Evolutionary conservation across 2,888 invertebrate genomes (phyloP).

Genomic region (Drosophila nr. medialis): DNA sequence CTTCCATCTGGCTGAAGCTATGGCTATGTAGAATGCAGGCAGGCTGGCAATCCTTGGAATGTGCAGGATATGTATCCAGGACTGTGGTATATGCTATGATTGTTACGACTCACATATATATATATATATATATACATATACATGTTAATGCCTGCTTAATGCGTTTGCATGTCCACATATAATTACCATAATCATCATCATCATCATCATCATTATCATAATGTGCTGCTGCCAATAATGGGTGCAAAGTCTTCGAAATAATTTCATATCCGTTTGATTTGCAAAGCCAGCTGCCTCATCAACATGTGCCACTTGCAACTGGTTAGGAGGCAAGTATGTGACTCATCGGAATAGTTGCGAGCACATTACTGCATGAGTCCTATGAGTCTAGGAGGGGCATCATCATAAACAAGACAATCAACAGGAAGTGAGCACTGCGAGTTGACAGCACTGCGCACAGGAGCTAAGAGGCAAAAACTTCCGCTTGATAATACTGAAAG

Average conservation of each 20-base stretch:
- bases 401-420: conserved; percentile 65
- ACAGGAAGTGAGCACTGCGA: conserved; percentile 56
- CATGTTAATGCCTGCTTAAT: conserved; percentile 36
- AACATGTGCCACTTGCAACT: not conserved
- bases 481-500: conserved; percentile 47
- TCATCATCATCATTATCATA: conserved; percentile 35
- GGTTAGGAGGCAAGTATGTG: not conserved
- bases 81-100: conserved; percentile 19
- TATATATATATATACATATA: conserved; percentile 8
- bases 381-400: conserved; percentile 30
- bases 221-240: conserved; percentile 5
- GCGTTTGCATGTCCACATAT: conserved; percentile 7
- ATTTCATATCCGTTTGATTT: conserved; percentile 23
- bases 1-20: not conserved
- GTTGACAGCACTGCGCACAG: conserved; percentile 35
- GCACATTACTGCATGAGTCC: not conserved
- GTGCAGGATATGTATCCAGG: not conserved
- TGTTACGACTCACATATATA: not conserved
- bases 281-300: conserved; percentile 14
- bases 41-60: conserved; percentile 16
- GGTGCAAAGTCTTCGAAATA: conserved; percentile 13
- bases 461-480: conserved; percentile 34
- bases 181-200: conserved; percentile 48
- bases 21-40: conserved; percentile 8
- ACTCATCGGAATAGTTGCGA: conserved; percentile 28